Evolutionary conservation across 2,888 invertebrate species (phyloP), one percentile per base, ranked within the genome.

Genomic region (Branchellion lobata): DNA sequence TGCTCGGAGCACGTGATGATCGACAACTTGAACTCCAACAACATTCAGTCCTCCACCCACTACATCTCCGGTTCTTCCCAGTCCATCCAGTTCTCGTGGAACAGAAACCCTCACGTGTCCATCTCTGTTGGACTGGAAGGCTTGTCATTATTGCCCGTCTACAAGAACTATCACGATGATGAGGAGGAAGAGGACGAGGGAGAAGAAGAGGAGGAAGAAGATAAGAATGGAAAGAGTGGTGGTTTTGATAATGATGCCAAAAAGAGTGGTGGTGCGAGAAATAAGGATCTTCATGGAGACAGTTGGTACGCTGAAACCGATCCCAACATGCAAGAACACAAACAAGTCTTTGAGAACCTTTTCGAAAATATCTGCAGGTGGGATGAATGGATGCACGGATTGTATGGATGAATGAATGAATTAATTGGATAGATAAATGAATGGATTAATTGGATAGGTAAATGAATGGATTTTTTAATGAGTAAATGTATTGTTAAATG

Each of bases 141-240:
- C 21, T 27, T 53, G 29, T 47, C 21, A 27, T 24, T 75, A 27
- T 51, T 75, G 0, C 75, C 75, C 27, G 53, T 31, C 18, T 75
- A 47, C 33, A 29, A 53, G n/a, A 47, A 40, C 33, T 51, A 53
- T 53, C n/a, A n/a, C 8, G 75, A 57, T n/a, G 24, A 18, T n/a
- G 61, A 57, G 5, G 61, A 57, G 21, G 31, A 71, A 8, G 29
- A n/a, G 3, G 47, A 74, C 21, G 74, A 74, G 2, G 74, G 36
- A 5, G 74, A 74, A 11, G 74, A 74, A 11, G 74, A 74, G 33
- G 74, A 74, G 5, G 74, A 47, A 11, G 74, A 74, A 8, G 74
- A 74, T 40, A 40, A 74, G 33, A 40, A n/a, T 74, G 74, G 34
- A n/a, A 40, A 47, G n/a, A 18, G 47, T 18, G 47, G 18, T 47